These are phyloP conservation scores for Lamellibrachia satsuma DNA, from an alignment of 2,888 invertebrate genomes.

Conservation along the genomic window DNA sequence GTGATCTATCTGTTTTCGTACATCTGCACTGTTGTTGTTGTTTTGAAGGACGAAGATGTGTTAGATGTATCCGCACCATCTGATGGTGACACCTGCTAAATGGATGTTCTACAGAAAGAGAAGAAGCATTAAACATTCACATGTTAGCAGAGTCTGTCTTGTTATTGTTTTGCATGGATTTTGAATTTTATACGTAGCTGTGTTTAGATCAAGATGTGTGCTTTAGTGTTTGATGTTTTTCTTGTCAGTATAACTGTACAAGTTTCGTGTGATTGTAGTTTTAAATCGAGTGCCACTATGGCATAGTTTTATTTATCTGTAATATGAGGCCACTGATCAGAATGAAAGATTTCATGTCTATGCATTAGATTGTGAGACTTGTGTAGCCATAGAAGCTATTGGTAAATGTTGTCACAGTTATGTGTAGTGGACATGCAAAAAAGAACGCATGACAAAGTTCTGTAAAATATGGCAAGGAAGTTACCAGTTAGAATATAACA, in stretches of 20 bases:
- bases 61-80: background rate
- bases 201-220: conserved; percentile 3
- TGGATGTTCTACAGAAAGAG: background rate
- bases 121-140: background rate
- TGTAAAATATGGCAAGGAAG: background rate
- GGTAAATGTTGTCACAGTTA: background rate
- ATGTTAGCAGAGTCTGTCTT: background rate
- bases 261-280: conserved; percentile 9
- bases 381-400: background rate
- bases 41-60: background rate
- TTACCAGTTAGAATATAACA: background rate
- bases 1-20: background rate
- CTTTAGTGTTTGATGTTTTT: background rate
- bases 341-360: background rate
- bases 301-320: no score
- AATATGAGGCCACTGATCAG: background rate
- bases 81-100: background rate
- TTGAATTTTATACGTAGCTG: background rate
- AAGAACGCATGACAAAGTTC: background rate
- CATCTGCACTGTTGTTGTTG: background rate
- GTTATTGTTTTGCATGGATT: background rate
- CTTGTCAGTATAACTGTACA: background rate
- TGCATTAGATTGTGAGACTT: background rate
- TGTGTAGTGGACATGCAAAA: background rate
- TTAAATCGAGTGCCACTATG: background rate